Evolutionary conservation across 2,888 invertebrate genomes (phyloP), one percentile per base, ranked within the genome.

Genomic region (Lasius fuliginosus): DNA sequence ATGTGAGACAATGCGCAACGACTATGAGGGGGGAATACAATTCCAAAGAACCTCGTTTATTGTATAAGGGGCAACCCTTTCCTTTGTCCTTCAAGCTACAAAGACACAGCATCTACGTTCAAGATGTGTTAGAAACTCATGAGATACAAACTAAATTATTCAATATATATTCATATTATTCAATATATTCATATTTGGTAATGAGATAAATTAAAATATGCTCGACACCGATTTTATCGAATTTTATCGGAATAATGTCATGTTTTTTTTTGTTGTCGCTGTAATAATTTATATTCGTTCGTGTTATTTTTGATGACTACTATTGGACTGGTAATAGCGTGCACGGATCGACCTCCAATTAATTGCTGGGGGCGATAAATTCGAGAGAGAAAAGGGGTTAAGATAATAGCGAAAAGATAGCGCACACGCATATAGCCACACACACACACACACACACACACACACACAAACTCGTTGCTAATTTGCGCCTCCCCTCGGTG

Each of bases 341-440:
- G 68, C 36, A 81, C 84, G 71, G 83, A 88, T 88, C 88, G 82
- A 82, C 58, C 62, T 68, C 82, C 87, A 88, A 92, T 93, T 91
- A 92, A 92, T 91, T 91, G 84, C 85, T 77, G 79, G 68, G 83
- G 86, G 89, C 90, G 87, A 90, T 92, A 91, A 92, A 92, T 92
- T 89, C 87, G 86, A 71, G 73, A 81, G 71, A 83, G 85, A 77
- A 83, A 88, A 90, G 88, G 90, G 90, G 91, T 90, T 89, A 90
- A 88, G 89, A 89, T 91, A 91, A 92, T 89, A 89, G 87, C 81
- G 86, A 85, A 88, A 86, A 91, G 91, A 91, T 89, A 90, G 87
- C 88, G 85, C 82, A 68, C n/a, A 53, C 53, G 53, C 53, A 53
- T 8, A 53, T n/a, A 53, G 4, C 8, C n/a, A 8, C n/a, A 46